A percentile compares a stretch with the other conserved stretches of the same genome.
Evolutionary conservation across 2,797 vertebrate species (phyloP).

Genomic region (Gorsachius magnificus): DNA sequence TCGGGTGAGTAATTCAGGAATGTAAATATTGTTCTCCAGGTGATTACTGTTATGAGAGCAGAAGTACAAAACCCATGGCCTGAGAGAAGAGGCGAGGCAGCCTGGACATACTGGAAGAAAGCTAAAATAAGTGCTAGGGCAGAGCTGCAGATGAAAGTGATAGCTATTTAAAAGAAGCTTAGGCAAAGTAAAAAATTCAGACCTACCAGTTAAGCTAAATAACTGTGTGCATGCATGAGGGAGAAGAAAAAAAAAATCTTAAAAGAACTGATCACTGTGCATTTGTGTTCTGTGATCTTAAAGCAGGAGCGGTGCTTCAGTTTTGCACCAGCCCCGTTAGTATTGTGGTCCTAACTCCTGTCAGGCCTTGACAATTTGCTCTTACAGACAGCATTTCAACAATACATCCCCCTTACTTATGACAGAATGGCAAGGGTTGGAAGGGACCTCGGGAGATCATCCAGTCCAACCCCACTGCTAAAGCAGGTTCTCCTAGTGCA

Average conservation of each 20-base stretch:
- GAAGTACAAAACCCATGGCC: neutral
- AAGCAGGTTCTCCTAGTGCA: no score
- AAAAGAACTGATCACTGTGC: neutral
- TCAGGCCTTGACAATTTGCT: neutral
- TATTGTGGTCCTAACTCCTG: neutral
- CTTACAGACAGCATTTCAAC: neutral
- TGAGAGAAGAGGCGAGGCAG: neutral
- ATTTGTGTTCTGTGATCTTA: neutral
- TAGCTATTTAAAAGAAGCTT: neutral
- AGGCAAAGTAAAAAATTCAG: neutral
- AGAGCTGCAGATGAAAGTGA: neutral
- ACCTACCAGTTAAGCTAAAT: neutral
- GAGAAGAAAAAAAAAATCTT: neutral
- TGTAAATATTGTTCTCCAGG: constrained; percentile 30
- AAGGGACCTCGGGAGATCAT: no score
- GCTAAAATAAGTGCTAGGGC: neutral
- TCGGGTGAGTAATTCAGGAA: constrained; percentile 37
- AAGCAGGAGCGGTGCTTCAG: neutral
- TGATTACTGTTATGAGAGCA: neutral
- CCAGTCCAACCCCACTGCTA: no score
- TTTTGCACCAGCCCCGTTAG: neutral
- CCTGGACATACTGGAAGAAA: neutral
- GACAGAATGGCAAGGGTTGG: no score
- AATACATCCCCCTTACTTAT: neutral
- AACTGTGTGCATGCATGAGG: neutral